These are phyloP conservation scores for Drosophila mimica DNA, from an alignment of 2,888 invertebrate species.

Conservation along the genomic window DNA sequence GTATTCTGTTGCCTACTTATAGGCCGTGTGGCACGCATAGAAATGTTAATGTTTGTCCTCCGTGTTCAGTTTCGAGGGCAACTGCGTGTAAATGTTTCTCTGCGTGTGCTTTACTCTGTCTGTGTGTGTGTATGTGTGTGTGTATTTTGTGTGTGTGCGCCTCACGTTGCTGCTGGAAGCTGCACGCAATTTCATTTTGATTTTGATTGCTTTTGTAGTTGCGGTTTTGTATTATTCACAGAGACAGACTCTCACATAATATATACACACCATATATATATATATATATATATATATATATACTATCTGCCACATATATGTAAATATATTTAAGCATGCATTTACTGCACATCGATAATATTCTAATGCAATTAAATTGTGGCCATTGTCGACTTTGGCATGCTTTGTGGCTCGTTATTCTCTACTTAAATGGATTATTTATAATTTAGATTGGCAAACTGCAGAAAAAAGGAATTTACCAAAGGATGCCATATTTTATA, in stretches of 20 bases:
- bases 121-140: constrained; percentile 11
- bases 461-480: background rate
- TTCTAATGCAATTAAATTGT: constrained; percentile 34
- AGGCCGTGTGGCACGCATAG: constrained; percentile 70
- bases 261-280: constrained; percentile 12
- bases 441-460: background rate
- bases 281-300: background rate
- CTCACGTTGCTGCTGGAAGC: constrained; percentile 44
- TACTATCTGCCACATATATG: background rate
- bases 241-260: constrained; percentile 12
- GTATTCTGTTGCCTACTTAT: constrained; percentile 65
- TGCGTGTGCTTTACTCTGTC: constrained; percentile 5
- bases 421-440: background rate
- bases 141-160: background rate
- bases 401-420: constrained; percentile 5
- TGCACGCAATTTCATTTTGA: constrained; percentile 75
- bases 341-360: constrained; percentile 24
- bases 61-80: constrained; percentile 59
- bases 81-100: constrained; percentile 27
- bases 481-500: background rate
- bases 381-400: background rate
- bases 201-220: constrained; percentile 58
- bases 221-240: constrained; percentile 33
- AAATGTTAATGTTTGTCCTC: constrained; percentile 77
- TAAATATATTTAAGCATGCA: background rate